Evolutionary conservation across 2,888 invertebrate genomes (phyloP).

Genomic region (Pterostichus niger): DNA sequence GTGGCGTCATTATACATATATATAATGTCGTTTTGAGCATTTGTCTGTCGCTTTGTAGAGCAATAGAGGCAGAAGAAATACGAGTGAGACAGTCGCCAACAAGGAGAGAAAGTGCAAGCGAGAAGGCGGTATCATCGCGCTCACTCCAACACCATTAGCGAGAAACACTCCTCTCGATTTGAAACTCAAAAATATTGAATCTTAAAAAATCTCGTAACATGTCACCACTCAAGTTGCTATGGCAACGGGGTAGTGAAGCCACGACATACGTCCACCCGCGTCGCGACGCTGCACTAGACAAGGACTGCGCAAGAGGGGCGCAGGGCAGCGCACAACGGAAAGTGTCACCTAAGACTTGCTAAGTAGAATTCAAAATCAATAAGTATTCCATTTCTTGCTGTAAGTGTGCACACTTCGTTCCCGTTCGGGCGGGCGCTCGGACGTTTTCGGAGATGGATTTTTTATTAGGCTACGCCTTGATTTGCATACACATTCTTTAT

Average conservation of each 20-base stretch:
- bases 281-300: slow-evolving; percentile 46
- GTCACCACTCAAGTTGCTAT: slow-evolving; percentile 67
- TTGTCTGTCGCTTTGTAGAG: slow-evolving; percentile 16
- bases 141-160: slow-evolving; percentile 50
- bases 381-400: slow-evolving; percentile 76
- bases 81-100: background rate
- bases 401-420: slow-evolving; percentile 73
- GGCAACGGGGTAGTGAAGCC: slow-evolving; percentile 26
- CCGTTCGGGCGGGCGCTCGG: slow-evolving; percentile 73
- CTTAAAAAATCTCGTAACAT: slow-evolving; percentile 66
- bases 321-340: slow-evolving; percentile 70
- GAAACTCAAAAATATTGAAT: slow-evolving; percentile 67
- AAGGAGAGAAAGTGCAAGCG: slow-evolving; percentile 34
- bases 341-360: slow-evolving; percentile 76
- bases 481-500: slow-evolving; percentile 73
- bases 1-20: slow-evolving; percentile 11
- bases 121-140: background rate
- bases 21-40: background rate
- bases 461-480: slow-evolving; percentile 75
- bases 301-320: slow-evolving; percentile 23
- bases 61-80: background rate
- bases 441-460: slow-evolving; percentile 75
- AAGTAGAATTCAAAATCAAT: slow-evolving; percentile 78
- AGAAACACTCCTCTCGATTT: slow-evolving; percentile 62
- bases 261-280: slow-evolving; percentile 23